Evolutionary conservation across 1,140 invertebrate species (phyloP).

Genomic region (Antheraea mylitta): DNA sequence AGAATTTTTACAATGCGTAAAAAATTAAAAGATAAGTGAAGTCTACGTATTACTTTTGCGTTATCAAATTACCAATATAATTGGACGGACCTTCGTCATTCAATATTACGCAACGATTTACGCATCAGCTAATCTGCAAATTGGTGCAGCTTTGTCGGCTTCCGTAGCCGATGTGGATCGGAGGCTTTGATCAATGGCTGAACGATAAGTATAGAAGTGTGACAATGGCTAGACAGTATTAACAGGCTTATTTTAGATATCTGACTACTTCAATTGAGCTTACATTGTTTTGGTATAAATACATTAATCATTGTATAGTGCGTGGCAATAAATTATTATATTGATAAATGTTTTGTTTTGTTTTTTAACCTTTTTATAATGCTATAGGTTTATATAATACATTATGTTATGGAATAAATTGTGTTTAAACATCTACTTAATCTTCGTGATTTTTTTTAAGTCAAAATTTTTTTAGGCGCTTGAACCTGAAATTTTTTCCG

Average conservation of each 20-base stretch:
- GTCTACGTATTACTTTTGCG: slow-evolving; percentile 31
- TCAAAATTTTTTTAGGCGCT: too few species aligned
- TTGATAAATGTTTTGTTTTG: too few species aligned
- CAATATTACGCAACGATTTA: slow-evolving; percentile 69
- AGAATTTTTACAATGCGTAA: too few species aligned
- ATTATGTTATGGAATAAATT: too few species aligned
- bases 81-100: slow-evolving; percentile 45
- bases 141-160: slow-evolving; percentile 68
- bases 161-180: slow-evolving; percentile 8
- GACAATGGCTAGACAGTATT: neutral
- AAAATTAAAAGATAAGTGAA: slow-evolving; percentile 13
- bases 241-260: neutral
- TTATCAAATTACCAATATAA: slow-evolving; percentile 58
- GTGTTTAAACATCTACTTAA: too few species aligned
- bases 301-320: too few species aligned
- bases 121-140: slow-evolving; percentile 73
- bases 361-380: too few species aligned
- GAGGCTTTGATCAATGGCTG: slow-evolving; percentile 20
- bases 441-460: too few species aligned
- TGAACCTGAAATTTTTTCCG: too few species aligned
- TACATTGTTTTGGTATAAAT: neutral
- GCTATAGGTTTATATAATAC: too few species aligned
- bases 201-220: neutral
- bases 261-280: neutral
- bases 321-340: too few species aligned